phyloP scores from a whole-genome alignment of 2,888 invertebrate genomes.

The Pandemis corylana region DNA sequence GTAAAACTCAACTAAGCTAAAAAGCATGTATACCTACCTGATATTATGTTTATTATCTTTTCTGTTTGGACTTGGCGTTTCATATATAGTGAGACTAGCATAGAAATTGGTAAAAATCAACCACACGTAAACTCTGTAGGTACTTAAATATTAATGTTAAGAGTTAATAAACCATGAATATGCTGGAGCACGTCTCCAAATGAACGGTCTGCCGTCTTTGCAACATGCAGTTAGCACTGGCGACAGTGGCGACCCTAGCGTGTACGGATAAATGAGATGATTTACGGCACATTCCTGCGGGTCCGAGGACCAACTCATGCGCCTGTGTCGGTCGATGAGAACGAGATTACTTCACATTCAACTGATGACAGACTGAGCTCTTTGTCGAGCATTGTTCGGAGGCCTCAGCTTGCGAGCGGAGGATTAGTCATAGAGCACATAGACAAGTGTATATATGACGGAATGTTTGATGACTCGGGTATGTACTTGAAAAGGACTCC shows the following conservation, averaged over 20 bases:
- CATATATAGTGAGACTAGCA: neutral
- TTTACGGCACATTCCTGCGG: conserved; percentile 78
- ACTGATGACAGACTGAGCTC: conserved; percentile 67
- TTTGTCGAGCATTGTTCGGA: conserved; percentile 60
- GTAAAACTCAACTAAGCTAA: no score
- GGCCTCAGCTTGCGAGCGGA: conserved; percentile 44
- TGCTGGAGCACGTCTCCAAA: neutral
- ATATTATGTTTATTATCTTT: neutral
- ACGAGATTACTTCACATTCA: conserved; percentile 71
- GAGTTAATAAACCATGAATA: neutral
- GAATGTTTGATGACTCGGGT: conserved; percentile 28
- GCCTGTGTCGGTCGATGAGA: conserved; percentile 65
- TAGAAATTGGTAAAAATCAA: no score
- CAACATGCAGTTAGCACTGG: neutral
- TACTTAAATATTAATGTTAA: neutral
- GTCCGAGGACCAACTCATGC: conserved; percentile 56
- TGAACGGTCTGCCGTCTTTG: neutral
- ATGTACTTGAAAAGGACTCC: conserved; percentile 27
- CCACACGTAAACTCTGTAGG: neutral
- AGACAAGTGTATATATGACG: conserved; percentile 37
- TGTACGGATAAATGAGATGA: conserved; percentile 61
- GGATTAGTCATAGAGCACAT: conserved; percentile 53
- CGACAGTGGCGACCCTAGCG: conserved; percentile 46
- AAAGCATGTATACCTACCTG: no score
- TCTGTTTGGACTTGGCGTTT: neutral